Base-by-base conservation (phyloP, 2,888 invertebrate genomes). In the Brachyptera putata region DNA sequence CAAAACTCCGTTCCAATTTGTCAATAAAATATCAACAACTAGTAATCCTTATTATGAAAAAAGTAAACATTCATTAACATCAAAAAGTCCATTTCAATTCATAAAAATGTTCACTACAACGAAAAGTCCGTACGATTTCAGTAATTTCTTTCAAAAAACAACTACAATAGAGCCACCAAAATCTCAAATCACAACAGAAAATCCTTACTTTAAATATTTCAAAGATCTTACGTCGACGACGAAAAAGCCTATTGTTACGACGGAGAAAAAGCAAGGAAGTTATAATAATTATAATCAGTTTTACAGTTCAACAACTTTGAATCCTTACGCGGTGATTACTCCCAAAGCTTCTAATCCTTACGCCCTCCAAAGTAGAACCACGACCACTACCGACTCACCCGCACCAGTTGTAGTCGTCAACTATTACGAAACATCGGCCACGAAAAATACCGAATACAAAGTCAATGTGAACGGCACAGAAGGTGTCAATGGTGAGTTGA, bases 111-210 rank as follows among this genome's bases (percentile, higher is more conserved):
- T 14, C 48, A 43, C 74, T 16, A 77, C 80, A 13, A 82, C 82
- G 11, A 78, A 76, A 72, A 82, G 77, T 69, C 82, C 82, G 1
- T 83, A 82, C 71, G 77, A 78, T 65, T 79, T 79, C 57, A 58
- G 41, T 24, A 60, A 56, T 24, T 57, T 60, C 25, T 22, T 57
- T 30, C 41, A 60, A 16, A 30, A 30, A 30, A 7, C 5, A 5
- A 30, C 30, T 30, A 30, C 30, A 7, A 11, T 30, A 30, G 7
- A 5, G 11, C 30, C 30, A 11, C 5, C 30, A 30, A 30, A 5
- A 30, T 7, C 30, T 30, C 30, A 7, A 30, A 16, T 55, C 7
- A 60, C 60, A 1, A 60, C 60, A 7, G 56, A 60, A 56, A 56
- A 46, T 18, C 43, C 56, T 1, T 53, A 56, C 21, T 53, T 21